Percentiles rank a stretch among this genome's conserved stretches.
Evolutionary conservation across 2,797 vertebrate species (phyloP).

Genomic region (Anguilla anguilla): DNA sequence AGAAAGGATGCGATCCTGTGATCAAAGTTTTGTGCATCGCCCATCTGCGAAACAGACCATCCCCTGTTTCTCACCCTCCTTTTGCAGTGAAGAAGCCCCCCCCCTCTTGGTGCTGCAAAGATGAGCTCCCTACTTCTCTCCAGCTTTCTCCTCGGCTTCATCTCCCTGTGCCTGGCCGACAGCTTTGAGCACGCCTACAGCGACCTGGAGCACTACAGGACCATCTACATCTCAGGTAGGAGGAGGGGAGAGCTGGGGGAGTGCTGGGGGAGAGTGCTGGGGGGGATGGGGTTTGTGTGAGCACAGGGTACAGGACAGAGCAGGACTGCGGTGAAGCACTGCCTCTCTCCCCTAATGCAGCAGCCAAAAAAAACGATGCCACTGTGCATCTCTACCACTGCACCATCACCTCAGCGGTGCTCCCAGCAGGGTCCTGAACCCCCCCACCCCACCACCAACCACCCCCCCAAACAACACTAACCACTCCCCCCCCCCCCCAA

Average conservation of each 20-base stretch:
- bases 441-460: not conserved
- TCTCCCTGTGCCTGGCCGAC: conserved; percentile 80
- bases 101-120: conserved; percentile 60
- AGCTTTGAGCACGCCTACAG: conserved; percentile 74
- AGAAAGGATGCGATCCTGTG: not conserved
- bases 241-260: not conserved
- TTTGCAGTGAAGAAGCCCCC: conserved; percentile 78
- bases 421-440: not conserved
- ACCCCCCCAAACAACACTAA: not conserved
- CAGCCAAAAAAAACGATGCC: not conserved
- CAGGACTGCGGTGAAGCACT: not conserved
- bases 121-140: conserved; percentile 86
- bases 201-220: conserved; percentile 78
- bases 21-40: conserved; percentile 9
- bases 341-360: not conserved
- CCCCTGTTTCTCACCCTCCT: conserved; percentile 37
- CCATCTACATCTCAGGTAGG: conserved; percentile 90
- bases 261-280: not conserved
- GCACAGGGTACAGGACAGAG: not conserved
- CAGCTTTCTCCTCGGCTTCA: conserved; percentile 82
- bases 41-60: not conserved
- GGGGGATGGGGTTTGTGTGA: conserved; percentile 18
- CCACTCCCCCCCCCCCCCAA: not conserved
- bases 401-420: not conserved
- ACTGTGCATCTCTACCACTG: not conserved